A percentile compares a stretch with the other conserved stretches of the same genome.
Conservation (phyloP, 1,140 invertebrate genomes). For the Dinoponera quadriceps region DNA sequence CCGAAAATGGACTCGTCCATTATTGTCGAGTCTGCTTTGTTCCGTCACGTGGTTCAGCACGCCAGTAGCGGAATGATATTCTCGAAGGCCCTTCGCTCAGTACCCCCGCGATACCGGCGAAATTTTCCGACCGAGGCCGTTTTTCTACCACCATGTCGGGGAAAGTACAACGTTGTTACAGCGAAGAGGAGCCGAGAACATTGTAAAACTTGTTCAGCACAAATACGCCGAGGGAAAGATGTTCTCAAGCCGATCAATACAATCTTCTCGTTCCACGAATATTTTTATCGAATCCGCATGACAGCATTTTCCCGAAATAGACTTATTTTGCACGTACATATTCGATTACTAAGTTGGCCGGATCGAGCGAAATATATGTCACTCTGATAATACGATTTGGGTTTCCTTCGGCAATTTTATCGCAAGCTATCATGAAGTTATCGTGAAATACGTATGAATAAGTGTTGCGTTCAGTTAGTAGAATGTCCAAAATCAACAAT, state of each 20-base stretch:
- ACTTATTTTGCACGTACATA: too few species aligned
- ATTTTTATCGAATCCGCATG: not conserved
- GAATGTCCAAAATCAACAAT: too few species aligned
- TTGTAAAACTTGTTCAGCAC: not conserved
- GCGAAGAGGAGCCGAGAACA: not conserved
- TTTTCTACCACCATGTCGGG: too few species aligned
- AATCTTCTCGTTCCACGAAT: not conserved
- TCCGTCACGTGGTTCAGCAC: conserved; percentile 4
- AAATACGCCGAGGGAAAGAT: not conserved
- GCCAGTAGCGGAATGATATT: conserved; percentile 40
- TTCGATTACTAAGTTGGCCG: too few species aligned
- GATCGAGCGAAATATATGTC: not conserved
- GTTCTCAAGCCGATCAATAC: conserved; percentile 5
- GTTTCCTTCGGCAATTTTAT: not conserved
- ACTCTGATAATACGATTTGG: not conserved
- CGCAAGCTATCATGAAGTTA: too few species aligned
- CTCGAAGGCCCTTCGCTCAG: not conserved
- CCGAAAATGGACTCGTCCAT: conserved; percentile 35
- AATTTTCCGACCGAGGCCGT: too few species aligned
- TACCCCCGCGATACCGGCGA: too few species aligned
- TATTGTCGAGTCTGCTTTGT: not conserved
- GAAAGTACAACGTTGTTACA: not conserved
- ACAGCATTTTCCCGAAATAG: too few species aligned
- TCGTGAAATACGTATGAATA: too few species aligned
- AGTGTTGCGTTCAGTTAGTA: too few species aligned